Evolutionary conservation across 2,797 vertebrate species (phyloP).

Genomic region (Neostethus bicornis): DNA sequence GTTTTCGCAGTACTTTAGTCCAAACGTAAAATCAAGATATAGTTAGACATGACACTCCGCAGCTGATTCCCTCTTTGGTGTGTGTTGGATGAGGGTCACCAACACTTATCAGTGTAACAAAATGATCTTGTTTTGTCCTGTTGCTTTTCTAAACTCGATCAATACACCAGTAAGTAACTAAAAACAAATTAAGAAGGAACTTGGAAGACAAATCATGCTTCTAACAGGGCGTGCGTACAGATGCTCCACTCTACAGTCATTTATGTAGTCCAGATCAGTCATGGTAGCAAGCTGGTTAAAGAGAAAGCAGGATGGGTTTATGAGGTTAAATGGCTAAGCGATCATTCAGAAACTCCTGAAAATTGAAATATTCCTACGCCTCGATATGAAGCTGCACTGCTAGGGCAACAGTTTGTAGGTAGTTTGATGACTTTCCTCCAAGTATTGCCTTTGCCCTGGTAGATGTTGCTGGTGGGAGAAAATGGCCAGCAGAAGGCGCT

Average conservation of each 20-base stretch:
- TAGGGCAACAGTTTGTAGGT: slow-evolving; percentile 18
- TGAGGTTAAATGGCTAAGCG: slow-evolving; percentile 37
- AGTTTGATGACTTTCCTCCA: slow-evolving; percentile 33
- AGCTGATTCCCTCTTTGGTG: slow-evolving; percentile 44
- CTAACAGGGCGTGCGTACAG: slow-evolving; percentile 47
- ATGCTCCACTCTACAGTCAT: slow-evolving; percentile 30
- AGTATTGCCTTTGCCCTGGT: slow-evolving; percentile 48
- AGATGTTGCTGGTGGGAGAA: slow-evolving; percentile 86
- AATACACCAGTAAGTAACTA: slow-evolving; percentile 27
- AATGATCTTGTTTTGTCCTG: slow-evolving; percentile 4
- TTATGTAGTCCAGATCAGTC: slow-evolving; percentile 14
- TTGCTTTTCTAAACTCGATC: slow-evolving; percentile 1
- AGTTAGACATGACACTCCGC: slow-evolving; percentile 27
- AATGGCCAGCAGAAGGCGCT: slow-evolving; percentile 81
- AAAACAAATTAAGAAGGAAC: slow-evolving; percentile 21
- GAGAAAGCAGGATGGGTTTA: slow-evolving; percentile 14
- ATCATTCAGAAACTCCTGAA: slow-evolving; percentile 33
- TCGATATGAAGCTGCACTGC: slow-evolving; percentile 37
- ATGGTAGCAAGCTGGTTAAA: slow-evolving; percentile 13
- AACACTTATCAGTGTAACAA: not conserved
- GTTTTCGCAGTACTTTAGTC: slow-evolving; percentile 19
- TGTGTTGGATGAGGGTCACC: slow-evolving; percentile 4
- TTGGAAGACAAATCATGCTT: slow-evolving; percentile 71
- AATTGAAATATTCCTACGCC: slow-evolving; percentile 22
- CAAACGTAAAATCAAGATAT: slow-evolving; percentile 12